Percentiles rank a stretch among this genome's conserved stretches.
Conservation (phyloP, 1,140 invertebrate genomes). For the Pseudomyrmex cubaensis region DNA sequence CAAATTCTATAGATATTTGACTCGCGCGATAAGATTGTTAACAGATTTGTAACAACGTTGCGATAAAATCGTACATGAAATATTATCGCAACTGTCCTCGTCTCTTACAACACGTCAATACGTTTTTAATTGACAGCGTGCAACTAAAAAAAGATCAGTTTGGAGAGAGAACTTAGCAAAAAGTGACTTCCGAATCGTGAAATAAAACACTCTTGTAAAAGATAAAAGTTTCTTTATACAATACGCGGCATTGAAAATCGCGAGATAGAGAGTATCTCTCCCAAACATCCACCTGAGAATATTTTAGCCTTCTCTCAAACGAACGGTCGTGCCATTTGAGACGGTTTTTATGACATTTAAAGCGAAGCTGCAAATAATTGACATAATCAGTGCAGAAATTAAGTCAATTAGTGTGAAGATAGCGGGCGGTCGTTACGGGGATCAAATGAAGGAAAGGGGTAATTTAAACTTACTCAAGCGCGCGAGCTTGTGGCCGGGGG, state of each 20-base stretch:
- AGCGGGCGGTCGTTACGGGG: slow-evolving; percentile 36
- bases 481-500: slow-evolving; percentile 23
- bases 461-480: slow-evolving; percentile 70
- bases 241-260: neutral
- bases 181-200: no score
- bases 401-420: slow-evolving; percentile 69
- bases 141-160: no score
- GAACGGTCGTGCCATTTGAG: slow-evolving; percentile 10
- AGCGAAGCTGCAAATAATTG: slow-evolving; percentile 64
- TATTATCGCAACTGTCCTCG: no score
- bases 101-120: no score
- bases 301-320: slow-evolving; percentile 27
- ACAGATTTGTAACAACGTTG: no score
- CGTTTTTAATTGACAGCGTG: no score
- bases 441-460: slow-evolving; percentile 59
- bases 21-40: no score
- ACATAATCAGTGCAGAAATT: slow-evolving; percentile 69
- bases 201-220: no score
- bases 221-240: neutral
- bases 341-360: slow-evolving; percentile 47
- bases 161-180: no score
- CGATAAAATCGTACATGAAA: no score
- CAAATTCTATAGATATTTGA: no score
- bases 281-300: neutral
- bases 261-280: neutral